phyloP scores from a whole-genome alignment of 2,888 invertebrate genomes.

The Coenonympha arcania region DNA sequence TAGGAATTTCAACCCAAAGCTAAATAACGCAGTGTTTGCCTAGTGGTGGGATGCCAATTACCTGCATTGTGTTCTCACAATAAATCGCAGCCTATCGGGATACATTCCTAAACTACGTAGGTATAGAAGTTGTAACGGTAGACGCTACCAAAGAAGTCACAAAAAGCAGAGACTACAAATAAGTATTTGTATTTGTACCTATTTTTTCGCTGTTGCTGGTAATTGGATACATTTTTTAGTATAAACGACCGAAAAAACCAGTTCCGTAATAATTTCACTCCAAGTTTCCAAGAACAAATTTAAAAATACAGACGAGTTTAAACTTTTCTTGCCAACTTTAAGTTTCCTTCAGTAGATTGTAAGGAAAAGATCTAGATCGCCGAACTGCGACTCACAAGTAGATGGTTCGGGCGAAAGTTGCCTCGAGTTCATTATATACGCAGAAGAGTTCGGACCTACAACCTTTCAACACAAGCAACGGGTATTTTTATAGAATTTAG shows the following conservation, averaged over 20 bases:
- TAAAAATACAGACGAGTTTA: not conserved
- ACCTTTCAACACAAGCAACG: not conserved
- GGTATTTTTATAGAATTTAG: not conserved
- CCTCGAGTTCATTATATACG: not conserved
- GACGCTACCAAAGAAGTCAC: no score
- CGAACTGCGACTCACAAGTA: not conserved
- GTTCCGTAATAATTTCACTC: not conserved
- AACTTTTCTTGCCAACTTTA: slow-evolving; percentile 1
- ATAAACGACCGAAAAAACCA: not conserved
- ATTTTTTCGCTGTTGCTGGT: no score
- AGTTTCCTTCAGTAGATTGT: slow-evolving; percentile 3
- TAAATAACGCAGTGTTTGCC: no score
- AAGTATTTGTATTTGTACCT: no score
- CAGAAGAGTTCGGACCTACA: not conserved
- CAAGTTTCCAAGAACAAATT: not conserved
- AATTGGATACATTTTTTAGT: no score
- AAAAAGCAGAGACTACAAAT: no score
- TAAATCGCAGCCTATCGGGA: no score
- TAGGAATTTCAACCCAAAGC: no score
- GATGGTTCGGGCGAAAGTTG: not conserved
- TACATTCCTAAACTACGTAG: no score
- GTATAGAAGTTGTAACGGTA: no score
- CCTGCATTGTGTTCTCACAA: no score
- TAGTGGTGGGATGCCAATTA: no score
- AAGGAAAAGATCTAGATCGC: not conserved